These are phyloP conservation scores for Apamea anceps DNA, from an alignment of 2,888 invertebrate species.

Conservation along the genomic window DNA sequence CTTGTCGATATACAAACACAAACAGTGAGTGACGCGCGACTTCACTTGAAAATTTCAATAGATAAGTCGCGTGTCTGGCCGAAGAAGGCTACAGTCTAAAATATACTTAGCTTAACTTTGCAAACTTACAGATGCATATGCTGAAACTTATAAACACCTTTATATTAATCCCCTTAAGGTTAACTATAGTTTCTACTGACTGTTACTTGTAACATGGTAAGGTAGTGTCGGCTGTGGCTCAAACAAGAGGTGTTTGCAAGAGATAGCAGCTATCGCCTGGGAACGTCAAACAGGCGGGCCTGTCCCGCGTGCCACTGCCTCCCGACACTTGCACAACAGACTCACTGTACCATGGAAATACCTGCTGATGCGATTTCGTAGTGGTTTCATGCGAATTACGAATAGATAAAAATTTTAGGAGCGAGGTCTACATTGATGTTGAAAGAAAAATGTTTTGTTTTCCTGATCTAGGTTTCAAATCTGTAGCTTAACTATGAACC, in stretches of 20 bases:
- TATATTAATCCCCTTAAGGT: constrained; percentile 55
- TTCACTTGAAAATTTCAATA: constrained; percentile 86
- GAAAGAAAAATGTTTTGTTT: background rate
- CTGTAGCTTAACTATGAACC: background rate
- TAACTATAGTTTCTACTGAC: constrained; percentile 38
- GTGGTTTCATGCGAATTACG: constrained; percentile 10
- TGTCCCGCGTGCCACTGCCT: constrained; percentile 84
- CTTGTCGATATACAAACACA: constrained; percentile 83
- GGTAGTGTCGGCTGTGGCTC: constrained; percentile 83
- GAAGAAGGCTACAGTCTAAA: constrained; percentile 72
- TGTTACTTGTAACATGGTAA: constrained; percentile 64
- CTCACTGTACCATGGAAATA: constrained; percentile 75
- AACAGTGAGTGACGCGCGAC: constrained; percentile 85
- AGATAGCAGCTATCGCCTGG: constrained; percentile 89
- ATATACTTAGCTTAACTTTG: constrained; percentile 65
- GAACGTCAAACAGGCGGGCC: constrained; percentile 88
- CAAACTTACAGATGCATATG: constrained; percentile 50
- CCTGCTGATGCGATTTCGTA: constrained; percentile 37
- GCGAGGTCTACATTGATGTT: background rate
- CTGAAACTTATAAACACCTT: constrained; percentile 33
- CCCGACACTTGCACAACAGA: constrained; percentile 79
- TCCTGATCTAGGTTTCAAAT: background rate
- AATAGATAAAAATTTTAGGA: background rate
- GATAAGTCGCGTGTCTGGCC: constrained; percentile 86
- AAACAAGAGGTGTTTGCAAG: constrained; percentile 89